Evolutionary conservation across 1,140 invertebrate species (phyloP).

Genomic region (Drosophila virilis): DNA sequence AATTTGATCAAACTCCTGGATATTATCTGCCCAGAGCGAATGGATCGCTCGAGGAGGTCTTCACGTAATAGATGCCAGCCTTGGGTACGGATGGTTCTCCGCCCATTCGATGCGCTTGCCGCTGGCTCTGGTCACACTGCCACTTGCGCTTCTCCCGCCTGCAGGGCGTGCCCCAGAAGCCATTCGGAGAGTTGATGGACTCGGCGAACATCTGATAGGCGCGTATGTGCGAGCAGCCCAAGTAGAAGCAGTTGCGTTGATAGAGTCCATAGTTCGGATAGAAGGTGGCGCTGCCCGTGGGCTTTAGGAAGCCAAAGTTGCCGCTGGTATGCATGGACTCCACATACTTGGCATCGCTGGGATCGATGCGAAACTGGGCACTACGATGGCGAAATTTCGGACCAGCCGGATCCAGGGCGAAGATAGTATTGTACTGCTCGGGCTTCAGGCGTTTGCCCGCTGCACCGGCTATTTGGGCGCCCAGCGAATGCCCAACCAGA

Average conservation of each 20-base stretch:
- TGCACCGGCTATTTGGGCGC: conserved; percentile 92
- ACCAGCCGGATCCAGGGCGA: conserved; percentile 90
- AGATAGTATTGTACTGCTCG: conserved; percentile 86
- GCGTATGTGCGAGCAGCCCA: conserved; percentile 86
- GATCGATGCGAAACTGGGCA: conserved; percentile 86
- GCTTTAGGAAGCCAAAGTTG: conserved; percentile 85
- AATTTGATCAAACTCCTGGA: background rate
- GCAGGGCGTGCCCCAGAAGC: conserved; percentile 79
- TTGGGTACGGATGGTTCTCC: conserved; percentile 83
- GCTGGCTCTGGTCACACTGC: conserved; percentile 75
- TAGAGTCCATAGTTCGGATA: conserved; percentile 88
- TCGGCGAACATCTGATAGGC: conserved; percentile 86
- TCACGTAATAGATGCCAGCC: conserved; percentile 85
- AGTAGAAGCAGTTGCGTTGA: conserved; percentile 76
- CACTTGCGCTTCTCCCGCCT: conserved; percentile 50
- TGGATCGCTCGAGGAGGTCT: conserved; percentile 84
- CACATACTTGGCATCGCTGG: conserved; percentile 88
- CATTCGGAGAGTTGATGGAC: conserved; percentile 83
- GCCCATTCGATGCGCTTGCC: conserved; percentile 85
- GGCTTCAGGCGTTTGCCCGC: conserved; percentile 87
- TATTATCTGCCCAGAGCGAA: conserved; percentile 75
- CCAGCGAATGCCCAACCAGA: conserved; percentile 93
- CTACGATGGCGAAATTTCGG: conserved; percentile 87
- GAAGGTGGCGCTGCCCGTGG: conserved; percentile 89
- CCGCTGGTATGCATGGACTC: conserved; percentile 90